These are phyloP conservation scores for Nixonia krombeini DNA, from an alignment of 1,140 invertebrate species.

Conservation along the genomic window DNA sequence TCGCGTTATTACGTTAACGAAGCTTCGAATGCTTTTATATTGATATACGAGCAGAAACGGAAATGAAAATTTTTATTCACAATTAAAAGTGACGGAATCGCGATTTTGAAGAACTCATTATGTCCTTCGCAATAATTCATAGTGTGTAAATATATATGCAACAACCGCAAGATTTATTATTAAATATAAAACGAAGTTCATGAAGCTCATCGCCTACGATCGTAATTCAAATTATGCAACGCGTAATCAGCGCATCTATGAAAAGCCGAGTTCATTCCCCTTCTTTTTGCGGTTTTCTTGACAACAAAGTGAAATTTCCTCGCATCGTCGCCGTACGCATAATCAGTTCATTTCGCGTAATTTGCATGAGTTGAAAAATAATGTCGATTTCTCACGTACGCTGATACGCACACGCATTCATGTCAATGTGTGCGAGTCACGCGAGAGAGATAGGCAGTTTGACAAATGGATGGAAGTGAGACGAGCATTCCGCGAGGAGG, in stretches of 20 bases:
- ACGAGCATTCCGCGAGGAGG: slow-evolving; percentile 48
- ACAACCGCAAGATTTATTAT: slow-evolving; percentile 21
- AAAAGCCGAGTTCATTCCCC: slow-evolving; percentile 36
- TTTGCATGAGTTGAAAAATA: slow-evolving; percentile 62
- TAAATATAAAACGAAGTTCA: slow-evolving; percentile 34
- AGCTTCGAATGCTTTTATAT: background rate
- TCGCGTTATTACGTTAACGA: background rate
- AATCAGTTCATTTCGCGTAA: slow-evolving; percentile 52
- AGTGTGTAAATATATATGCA: slow-evolving; percentile 7
- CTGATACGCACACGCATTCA: slow-evolving; percentile 30
- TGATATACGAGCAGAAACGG: background rate
- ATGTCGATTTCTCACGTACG: slow-evolving; percentile 54
- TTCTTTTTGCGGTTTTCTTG: slow-evolving; percentile 30
- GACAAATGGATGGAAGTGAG: slow-evolving; percentile 50
- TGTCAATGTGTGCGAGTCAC: slow-evolving; percentile 22
- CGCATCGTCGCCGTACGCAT: slow-evolving; percentile 40
- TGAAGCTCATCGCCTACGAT: slow-evolving; percentile 36
- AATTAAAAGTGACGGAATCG: too few species aligned
- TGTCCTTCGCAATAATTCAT: too few species aligned
- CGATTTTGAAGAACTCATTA: too few species aligned
- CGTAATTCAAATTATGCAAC: slow-evolving; percentile 40
- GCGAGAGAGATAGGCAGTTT: slow-evolving; percentile 43
- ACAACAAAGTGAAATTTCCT: slow-evolving; percentile 46
- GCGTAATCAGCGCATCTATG: slow-evolving; percentile 41
- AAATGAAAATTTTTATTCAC: background rate